A percentile compares a stretch with the other conserved stretches of the same genome.
phyloP scores from a whole-genome alignment of 2,113 vertebrate genomes.

The Pseudorasbora parva region DNA sequence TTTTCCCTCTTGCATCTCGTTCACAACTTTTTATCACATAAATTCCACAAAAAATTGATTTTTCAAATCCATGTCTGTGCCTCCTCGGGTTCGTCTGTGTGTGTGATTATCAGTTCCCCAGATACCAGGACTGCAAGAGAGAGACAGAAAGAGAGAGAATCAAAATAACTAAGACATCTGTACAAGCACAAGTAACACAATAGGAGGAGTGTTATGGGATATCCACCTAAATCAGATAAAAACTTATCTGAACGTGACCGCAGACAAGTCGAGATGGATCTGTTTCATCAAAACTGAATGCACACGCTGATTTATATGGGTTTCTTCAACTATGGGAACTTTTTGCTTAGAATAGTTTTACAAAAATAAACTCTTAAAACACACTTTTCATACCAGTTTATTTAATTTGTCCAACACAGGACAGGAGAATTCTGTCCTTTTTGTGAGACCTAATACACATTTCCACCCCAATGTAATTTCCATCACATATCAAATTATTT shows the following conservation, averaged over 20 bases:
- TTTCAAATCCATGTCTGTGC: constrained; percentile 53
- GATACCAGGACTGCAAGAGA: constrained; percentile 89
- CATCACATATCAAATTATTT: background rate
- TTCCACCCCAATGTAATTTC: background rate
- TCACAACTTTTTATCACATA: constrained; percentile 59
- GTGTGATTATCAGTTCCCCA: constrained; percentile 81
- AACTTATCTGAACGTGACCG: background rate
- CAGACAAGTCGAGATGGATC: background rate
- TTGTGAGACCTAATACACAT: background rate
- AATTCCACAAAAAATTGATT: constrained; percentile 60
- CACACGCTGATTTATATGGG: background rate
- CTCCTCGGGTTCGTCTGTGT: constrained; percentile 44
- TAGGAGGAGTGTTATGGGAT: constrained; percentile 21
- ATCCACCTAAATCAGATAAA: constrained; percentile 20
- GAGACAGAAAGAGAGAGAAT: constrained; percentile 37
- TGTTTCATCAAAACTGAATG: constrained; percentile 5
- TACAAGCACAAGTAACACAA: constrained; percentile 11
- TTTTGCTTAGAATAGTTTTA: background rate
- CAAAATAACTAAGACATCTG: constrained; percentile 10
- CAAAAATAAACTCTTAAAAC: background rate
- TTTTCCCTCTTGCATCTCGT: constrained; percentile 68
- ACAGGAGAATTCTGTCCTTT: background rate
- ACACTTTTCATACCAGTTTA: background rate
- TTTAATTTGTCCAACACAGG: background rate
- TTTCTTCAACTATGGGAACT: background rate